These are phyloP conservation scores for Mystacides longicornis DNA, from an alignment of 2,888 invertebrate species.

Conservation along the genomic window DNA sequence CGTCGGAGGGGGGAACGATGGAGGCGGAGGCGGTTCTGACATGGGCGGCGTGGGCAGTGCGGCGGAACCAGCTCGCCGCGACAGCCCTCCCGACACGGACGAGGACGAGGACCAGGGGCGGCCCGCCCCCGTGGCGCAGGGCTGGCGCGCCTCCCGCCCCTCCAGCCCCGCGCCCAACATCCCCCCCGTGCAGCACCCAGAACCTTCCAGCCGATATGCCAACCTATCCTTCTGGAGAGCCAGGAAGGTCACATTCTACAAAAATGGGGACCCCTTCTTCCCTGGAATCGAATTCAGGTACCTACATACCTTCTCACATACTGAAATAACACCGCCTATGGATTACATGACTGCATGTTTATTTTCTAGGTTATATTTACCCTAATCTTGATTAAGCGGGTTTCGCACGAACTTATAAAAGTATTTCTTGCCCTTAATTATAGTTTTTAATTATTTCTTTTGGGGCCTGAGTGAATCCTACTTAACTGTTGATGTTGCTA, in stretches of 20 bases:
- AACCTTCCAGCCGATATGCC: constrained; percentile 57
- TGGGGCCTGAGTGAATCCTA: too few species aligned
- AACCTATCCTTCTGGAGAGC: constrained; percentile 85
- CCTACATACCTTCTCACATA: not conserved
- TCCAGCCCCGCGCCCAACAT: constrained; percentile 34
- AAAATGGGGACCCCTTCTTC: constrained; percentile 90
- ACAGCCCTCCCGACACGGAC: constrained; percentile 39
- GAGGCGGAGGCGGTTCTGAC: constrained; percentile 39
- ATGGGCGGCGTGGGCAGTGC: constrained; percentile 44
- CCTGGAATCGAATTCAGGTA: constrained; percentile 76
- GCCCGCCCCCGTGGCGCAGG: constrained; percentile 36
- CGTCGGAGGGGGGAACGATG: constrained; percentile 40
- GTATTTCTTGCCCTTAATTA: too few species aligned
- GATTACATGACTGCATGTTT: too few species aligned
- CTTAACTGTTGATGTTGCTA: too few species aligned
- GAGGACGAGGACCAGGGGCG: constrained; percentile 41
- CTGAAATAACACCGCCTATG: too few species aligned
- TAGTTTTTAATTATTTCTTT: too few species aligned
- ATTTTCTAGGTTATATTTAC: too few species aligned
- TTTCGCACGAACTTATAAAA: too few species aligned
- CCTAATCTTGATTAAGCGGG: too few species aligned
- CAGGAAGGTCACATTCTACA: constrained; percentile 79
- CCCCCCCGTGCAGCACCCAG: constrained; percentile 48
- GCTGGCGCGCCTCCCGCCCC: constrained; percentile 38
- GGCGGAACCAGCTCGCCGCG: constrained; percentile 33